Evolutionary conservation across 2,888 invertebrate species (phyloP).

Genomic region (Ennomos quercinarius): DNA sequence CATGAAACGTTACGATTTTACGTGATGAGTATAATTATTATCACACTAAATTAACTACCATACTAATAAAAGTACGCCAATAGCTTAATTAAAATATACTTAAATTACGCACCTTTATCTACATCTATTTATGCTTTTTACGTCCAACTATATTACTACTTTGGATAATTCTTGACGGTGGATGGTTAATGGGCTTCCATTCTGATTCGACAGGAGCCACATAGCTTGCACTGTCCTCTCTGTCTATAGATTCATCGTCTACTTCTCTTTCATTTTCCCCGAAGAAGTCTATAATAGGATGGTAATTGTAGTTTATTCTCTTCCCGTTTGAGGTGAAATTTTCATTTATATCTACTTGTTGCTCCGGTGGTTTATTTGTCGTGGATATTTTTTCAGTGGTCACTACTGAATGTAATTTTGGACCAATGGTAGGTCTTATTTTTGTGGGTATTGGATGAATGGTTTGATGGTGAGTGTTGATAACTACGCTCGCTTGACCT

Average conservation of each 20-base stretch:
- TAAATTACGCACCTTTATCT: conserved; percentile 1
- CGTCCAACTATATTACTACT: conserved; percentile 39
- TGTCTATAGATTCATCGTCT: conserved; percentile 68
- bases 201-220: conserved; percentile 68
- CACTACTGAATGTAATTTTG: conserved; percentile 65
- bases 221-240: conserved; percentile 68
- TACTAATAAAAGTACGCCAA: neutral
- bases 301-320: conserved; percentile 92
- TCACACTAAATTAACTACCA: too few species aligned
- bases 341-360: conserved; percentile 50
- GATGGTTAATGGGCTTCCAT: conserved; percentile 80
- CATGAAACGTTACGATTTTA: too few species aligned
- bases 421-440: conserved; percentile 64
- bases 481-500: conserved; percentile 52
- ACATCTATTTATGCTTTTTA: conserved; percentile 44
- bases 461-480: conserved; percentile 20
- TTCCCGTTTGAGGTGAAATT: conserved; percentile 65
- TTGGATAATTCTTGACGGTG: conserved; percentile 56
- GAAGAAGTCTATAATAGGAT: conserved; percentile 93
- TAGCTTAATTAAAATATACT: neutral
- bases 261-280: conserved; percentile 72
- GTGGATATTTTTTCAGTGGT: conserved; percentile 57
- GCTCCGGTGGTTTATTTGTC: conserved; percentile 50
- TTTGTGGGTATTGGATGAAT: conserved; percentile 40
- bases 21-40: too few species aligned